Conservation (phyloP, 2,888 invertebrate genomes). For the Atherix ibis region DNA sequence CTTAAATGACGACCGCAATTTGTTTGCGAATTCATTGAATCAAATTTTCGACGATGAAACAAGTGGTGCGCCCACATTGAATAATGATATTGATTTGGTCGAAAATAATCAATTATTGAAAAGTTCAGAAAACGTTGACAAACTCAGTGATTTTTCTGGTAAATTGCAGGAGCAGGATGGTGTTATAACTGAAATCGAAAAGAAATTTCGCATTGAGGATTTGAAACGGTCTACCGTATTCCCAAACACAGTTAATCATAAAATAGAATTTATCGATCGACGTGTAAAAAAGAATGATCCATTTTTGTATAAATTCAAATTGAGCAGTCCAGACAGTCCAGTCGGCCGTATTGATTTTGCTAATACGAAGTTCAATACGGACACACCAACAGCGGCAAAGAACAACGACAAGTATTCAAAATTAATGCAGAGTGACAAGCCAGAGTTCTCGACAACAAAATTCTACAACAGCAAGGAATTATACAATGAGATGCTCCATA, state of each 20-base stretch:
- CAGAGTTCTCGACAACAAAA: conserved; percentile 32
- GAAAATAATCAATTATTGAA: conserved; percentile 9
- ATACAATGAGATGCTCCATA: conserved; percentile 26
- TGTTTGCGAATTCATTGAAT: conserved; percentile 12
- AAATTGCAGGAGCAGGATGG: conserved; percentile 25
- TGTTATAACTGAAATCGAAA: conserved; percentile 30
- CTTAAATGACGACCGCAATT: conserved; percentile 12
- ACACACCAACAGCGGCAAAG: conserved; percentile 10
- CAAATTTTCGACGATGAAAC: conserved; percentile 7
- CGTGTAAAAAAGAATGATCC: conserved; percentile 31
- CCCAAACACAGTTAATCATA: conserved; percentile 12
- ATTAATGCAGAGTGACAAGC: conserved; percentile 16
- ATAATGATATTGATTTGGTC: conserved; percentile 14
- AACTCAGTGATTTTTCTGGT: conserved; percentile 6
- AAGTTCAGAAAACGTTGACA: conserved; percentile 1
- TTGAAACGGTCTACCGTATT: conserved; percentile 11
- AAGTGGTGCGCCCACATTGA: conserved; percentile 13
- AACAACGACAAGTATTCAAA: background rate
- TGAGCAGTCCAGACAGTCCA: conserved; percentile 13
- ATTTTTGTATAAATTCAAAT: conserved; percentile 12
- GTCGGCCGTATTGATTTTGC: conserved; percentile 27
- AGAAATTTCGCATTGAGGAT: conserved; percentile 26
- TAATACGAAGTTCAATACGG: conserved; percentile 29
- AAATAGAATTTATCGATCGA: conserved; percentile 24
- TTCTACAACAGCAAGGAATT: conserved; percentile 33